These are phyloP conservation scores for Triops longicaudatus DNA, from an alignment of 1,140 invertebrate genomes.

Conservation along the genomic window DNA sequence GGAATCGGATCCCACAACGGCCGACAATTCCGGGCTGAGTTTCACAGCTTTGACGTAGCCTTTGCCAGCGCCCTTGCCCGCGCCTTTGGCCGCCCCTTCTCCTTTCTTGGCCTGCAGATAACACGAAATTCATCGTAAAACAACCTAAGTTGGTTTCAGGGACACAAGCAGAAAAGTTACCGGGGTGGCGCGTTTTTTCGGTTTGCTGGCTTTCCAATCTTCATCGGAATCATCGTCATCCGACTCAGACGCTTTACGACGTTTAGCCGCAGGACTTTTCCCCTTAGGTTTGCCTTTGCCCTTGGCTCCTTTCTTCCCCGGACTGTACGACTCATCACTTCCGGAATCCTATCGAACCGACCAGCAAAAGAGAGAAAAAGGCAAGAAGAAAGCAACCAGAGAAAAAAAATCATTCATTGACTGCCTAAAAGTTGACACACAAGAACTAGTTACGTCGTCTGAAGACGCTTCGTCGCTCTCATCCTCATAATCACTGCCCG, in stretches of 20 bases:
- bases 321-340: slow-evolving; percentile 58
- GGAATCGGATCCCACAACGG: slow-evolving; percentile 70
- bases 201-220: slow-evolving; percentile 51
- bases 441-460: slow-evolving; percentile 22
- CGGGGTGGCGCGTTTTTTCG: slow-evolving; percentile 41
- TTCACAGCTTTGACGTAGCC: slow-evolving; percentile 56
- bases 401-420: not conserved
- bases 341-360: slow-evolving; percentile 46
- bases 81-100: slow-evolving; percentile 29
- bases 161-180: slow-evolving; percentile 26
- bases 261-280: slow-evolving; percentile 22
- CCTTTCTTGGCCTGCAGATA: slow-evolving; percentile 30
- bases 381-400: not conserved
- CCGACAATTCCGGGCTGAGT: slow-evolving; percentile 74
- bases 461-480: slow-evolving; percentile 36
- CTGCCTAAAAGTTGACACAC: not conserved
- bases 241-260: not conserved
- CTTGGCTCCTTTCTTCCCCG: slow-evolving; percentile 50
- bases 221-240: slow-evolving; percentile 45
- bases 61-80: slow-evolving; percentile 35
- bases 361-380: not conserved
- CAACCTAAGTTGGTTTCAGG: not conserved
- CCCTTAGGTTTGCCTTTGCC: slow-evolving; percentile 26
- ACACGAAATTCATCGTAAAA: slow-evolving; percentile 11
- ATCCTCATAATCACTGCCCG: slow-evolving; percentile 44